Evolutionary conservation across 1,140 invertebrate genomes (phyloP), one percentile per base, ranked within the genome.

Genomic region (Luehdorfia chinensis): DNA sequence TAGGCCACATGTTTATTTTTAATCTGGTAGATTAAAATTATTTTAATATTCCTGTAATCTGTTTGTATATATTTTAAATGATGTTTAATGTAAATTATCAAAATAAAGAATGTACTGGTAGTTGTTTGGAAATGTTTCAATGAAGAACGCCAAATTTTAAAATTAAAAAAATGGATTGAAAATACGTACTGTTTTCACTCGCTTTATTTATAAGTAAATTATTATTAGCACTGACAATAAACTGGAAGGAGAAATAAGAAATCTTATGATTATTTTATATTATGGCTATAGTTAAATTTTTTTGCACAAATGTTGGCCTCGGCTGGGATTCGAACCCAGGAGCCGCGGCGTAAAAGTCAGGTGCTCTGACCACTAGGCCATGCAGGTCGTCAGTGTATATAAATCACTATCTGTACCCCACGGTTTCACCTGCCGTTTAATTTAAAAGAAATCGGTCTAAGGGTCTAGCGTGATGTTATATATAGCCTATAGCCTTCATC

Each of bases 1-100:
- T 25, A 39, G 13, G 25, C 18, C 21, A 21, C 37, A 41, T 6
- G 7, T 30, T 43, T 43, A 12, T 30, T 43, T 27, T 30, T 43
- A 27, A 30, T 30, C 57, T 53, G 63, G 55, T 66, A 56, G 54
- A 50, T 66, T 63, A 33, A 31, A 54, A 58, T 60, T 65, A 52
- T 62, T 47, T 70, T 66, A 74, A 66, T 75, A 68, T 69, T 74
- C 49, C 56, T 72, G 67, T 72, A 74, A 63, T 32, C 63, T 81
- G 75, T 67, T 54, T 76, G 71, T 81, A 75, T 75, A 77, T 78
- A 77, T 55, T 63, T n/a, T 67, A 59, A 55, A 64, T 49, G 23
- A 28, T 67, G 67, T 70, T 74, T 61, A 57, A 62, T 72, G 63
- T 81, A 81, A 77, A 76, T 76, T 78, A 66, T 72, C 55, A 67